Evolutionary conservation across 2,797 vertebrate species (phyloP).

Genomic region (Channallabes apus): DNA sequence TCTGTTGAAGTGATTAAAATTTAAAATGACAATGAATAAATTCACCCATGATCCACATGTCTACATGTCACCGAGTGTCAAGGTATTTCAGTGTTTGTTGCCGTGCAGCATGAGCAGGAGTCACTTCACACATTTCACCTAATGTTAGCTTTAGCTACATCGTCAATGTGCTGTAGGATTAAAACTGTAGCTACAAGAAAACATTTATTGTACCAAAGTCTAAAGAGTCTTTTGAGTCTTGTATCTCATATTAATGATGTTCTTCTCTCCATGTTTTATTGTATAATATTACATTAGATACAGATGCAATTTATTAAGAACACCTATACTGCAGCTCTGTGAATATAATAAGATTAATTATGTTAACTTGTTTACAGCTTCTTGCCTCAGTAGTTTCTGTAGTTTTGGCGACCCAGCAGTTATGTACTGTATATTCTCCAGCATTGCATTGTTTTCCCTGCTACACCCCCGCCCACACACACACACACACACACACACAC

Average conservation of each 20-base stretch:
- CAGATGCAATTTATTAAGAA: background rate
- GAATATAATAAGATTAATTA: background rate
- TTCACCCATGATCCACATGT: too few species aligned
- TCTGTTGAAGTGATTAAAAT: too few species aligned
- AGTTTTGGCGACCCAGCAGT: constrained; percentile 2
- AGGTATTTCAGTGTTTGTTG: background rate
- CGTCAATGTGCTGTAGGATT: background rate
- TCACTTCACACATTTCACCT: too few species aligned
- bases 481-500: too few species aligned
- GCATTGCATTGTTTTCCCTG: background rate
- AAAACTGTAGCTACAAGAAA: background rate
- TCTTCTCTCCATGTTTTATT: background rate
- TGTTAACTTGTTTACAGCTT: background rate
- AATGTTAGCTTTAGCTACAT: too few species aligned
- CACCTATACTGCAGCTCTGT: background rate
- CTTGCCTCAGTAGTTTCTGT: background rate
- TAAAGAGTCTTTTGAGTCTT: too few species aligned
- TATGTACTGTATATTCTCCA: background rate
- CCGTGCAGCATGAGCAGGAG: background rate
- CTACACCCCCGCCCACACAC: background rate
- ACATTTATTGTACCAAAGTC: background rate
- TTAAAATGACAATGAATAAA: too few species aligned
- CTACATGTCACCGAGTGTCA: too few species aligned
- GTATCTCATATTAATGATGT: too few species aligned
- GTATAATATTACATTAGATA: background rate